Evolutionary conservation across 2,888 invertebrate genomes (phyloP), one percentile per base, ranked within the genome.

Genomic region (Oasisia sp.): DNA sequence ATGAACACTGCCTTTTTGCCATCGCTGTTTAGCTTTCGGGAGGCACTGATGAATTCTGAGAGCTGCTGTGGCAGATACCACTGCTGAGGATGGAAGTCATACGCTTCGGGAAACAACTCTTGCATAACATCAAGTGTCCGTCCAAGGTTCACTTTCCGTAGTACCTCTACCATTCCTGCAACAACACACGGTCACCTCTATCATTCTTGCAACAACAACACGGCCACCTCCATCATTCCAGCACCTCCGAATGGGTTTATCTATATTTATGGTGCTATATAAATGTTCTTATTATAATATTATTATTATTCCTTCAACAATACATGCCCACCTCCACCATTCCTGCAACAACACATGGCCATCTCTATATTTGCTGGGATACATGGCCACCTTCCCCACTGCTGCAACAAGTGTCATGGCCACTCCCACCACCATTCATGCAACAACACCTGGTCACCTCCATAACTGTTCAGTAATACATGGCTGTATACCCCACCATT

Each of bases 21-120:
- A 58, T 32, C 9, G 89, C 45, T n/a, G 74, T 27, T 74, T 74
- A 74, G 27, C 74, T 91, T 32, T 56, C 92, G 89, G 3, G 89
- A 91, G 27, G 92, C 95, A 91, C 94, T 94, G 58, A 94, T 93
- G 92, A 96, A 96, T 91, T 96, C 96, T 32, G 94, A 94, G 90
- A 94, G 94, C 93, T 97, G 97, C 44, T 96, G 96, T 0, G 97
- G 97, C 0, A 97, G 95, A 93, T 97, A 96, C 97, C 97, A 97
- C 4, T 96, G 96, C 56, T 95, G 95, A 0, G 97, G 97, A 94
- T 97, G 97, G 94, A 97, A 97, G 93, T 95, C 94, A 93, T 96
- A 97, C 90, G 97, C 96, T 5, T 95, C 94, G 0, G 97, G 97
- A 94, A 96, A 97, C 58, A 97, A 93, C 32, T 94, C 94, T 91